Evolutionary conservation across 1,140 invertebrate genomes (phyloP).

Genomic region (Calliphora vicina): DNA sequence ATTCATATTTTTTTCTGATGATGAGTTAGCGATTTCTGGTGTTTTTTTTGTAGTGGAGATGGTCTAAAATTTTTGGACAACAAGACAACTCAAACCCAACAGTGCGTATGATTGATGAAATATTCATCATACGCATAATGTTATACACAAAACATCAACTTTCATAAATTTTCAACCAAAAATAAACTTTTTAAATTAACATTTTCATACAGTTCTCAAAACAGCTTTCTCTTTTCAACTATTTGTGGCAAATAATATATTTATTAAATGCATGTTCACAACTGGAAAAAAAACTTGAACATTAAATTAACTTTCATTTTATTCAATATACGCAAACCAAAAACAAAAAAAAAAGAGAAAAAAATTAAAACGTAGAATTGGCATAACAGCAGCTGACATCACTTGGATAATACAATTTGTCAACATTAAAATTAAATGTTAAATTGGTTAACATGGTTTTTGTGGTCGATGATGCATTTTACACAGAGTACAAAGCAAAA

Average conservation of each 20-base stretch:
- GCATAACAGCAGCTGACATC: constrained; percentile 11
- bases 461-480: constrained; percentile 5
- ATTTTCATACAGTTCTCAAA: neutral
- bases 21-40: too few relatives aligned
- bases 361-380: neutral
- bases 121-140: neutral
- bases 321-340: neutral
- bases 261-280: too few relatives aligned
- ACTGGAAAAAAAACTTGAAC: neutral
- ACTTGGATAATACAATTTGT: constrained; percentile 16
- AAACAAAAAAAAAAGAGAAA: neutral
- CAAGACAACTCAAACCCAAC: neutral
- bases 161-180: too few relatives aligned
- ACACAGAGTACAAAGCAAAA: neutral
- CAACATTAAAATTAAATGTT: constrained; percentile 17
- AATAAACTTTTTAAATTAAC: neutral
- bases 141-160: too few relatives aligned
- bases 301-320: neutral
- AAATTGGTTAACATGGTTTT: constrained; percentile 16
- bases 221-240: too few relatives aligned
- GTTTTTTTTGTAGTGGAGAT: too few relatives aligned
- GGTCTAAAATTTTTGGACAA: too few relatives aligned
- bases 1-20: too few relatives aligned
- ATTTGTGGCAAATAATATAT: too few relatives aligned
- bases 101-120: neutral